Evolutionary conservation across 2,797 vertebrate genomes (phyloP), one percentile per base, ranked within the genome.

Genomic region (Gouania willdenowi): DNA sequence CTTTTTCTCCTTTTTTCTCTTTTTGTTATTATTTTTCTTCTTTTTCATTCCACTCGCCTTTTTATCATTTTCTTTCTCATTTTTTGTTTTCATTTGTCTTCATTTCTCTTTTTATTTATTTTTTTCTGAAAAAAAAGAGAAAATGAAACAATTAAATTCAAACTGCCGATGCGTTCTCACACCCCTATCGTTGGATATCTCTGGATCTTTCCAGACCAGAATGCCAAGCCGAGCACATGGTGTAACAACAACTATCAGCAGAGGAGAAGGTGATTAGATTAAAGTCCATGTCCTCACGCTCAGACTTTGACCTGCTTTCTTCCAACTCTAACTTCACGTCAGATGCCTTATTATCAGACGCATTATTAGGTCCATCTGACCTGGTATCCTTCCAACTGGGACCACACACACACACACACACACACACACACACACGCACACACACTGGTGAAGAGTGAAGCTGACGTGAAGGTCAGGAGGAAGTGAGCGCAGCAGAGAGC

Each of bases 261-360:
- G 31, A 11, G 25, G 20, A 0, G 0, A 1, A 13, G 16, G 13
- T 24, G 61, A 64, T 58, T 55, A 60, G 32, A 48, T 47, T 32
- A 15, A 26, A 42, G 41, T 41, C 36, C 41, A 12, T 2, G 18
- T 47, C 6, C 3, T 8, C 18, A n/a, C n/a, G n/a, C 43, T 48
- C 32, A 44, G 74, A 84, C 80, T 83, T 65, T 55, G 62, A 52
- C 58, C 67, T 15, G 14, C 9, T 37, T 20, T 23, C 41, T 46
- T 69, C 59, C 69, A 75, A 62, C 24, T 13, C 25, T 4, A 31
- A 21, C 47, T 34, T 37, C 34, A 34, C 17, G 2, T 5, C 40
- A 16, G 26, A 33, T 33, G 13, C 3, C 1, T 26, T 14, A 29
- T 61, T 44, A 46, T 50, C 52, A n/a, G 16, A 1, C 26, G 37